phyloP scores from a whole-genome alignment of 92 coral and sea anemone species.

The Phenganax subtilis region DNA sequence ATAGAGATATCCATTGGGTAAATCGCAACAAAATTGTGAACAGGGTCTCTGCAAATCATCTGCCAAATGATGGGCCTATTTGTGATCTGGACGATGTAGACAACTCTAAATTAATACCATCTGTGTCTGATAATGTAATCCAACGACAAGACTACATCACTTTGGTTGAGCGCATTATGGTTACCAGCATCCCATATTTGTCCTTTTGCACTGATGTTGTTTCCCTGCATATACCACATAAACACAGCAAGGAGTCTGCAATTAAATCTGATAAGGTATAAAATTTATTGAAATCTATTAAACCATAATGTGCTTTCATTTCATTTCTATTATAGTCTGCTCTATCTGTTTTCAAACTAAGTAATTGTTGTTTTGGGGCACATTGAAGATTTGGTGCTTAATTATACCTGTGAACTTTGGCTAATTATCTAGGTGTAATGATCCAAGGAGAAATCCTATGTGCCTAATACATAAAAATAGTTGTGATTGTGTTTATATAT shows the following conservation, averaged over 20 bases:
- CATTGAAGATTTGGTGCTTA: too few species aligned
- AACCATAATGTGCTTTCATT: too few species aligned
- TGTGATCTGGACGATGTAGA: slow-evolving; percentile 16
- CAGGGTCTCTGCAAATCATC: slow-evolving; percentile 28
- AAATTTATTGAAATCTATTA: too few species aligned
- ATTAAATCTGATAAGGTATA: slow-evolving; percentile 19
- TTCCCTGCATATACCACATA: slow-evolving; percentile 30
- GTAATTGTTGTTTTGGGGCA: too few species aligned
- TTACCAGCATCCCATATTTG: slow-evolving; percentile 19
- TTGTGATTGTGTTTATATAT: not conserved
- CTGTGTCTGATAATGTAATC: slow-evolving; percentile 8
- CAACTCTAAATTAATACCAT: slow-evolving; percentile 25
- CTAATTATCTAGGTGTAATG: not conserved
- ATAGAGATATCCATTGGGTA: slow-evolving; percentile 37
- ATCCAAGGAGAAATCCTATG: not conserved
- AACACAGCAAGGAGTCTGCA: slow-evolving; percentile 17
- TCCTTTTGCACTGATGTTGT: slow-evolving; percentile 9
- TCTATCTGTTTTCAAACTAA: too few species aligned
- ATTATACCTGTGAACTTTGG: not conserved
- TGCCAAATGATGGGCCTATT: slow-evolving; percentile 16
- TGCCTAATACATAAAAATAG: not conserved
- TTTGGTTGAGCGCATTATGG: slow-evolving; percentile 27
- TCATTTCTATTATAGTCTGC: too few species aligned
- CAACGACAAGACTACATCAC: slow-evolving; percentile 22
- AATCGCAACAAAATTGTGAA: slow-evolving; percentile 22